Percentiles rank a stretch among this genome's conserved stretches.
Conservation (phyloP, 2,888 invertebrate genomes). For the Hipparchia semele region DNA sequence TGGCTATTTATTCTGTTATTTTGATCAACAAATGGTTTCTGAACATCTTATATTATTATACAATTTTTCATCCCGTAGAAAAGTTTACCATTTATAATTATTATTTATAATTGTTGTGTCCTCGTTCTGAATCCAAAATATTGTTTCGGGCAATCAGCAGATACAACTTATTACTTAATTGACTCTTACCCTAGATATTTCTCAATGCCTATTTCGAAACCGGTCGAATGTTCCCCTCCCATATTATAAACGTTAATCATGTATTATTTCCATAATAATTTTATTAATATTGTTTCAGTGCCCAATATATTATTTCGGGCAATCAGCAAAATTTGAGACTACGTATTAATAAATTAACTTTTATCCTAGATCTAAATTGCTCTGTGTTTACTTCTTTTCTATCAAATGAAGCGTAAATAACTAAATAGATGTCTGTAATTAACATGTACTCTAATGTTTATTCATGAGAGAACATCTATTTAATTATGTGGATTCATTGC, state of each 20-base stretch:
- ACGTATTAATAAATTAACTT: neutral
- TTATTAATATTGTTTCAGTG: too few relatives aligned
- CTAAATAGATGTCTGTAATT: constrained; percentile 9
- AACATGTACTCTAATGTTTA: constrained; percentile 20
- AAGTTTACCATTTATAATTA: too few relatives aligned
- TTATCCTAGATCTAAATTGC: neutral
- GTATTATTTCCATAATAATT: too few relatives aligned
- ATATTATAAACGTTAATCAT: too few relatives aligned
- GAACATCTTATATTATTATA: too few relatives aligned
- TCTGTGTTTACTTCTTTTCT: neutral
- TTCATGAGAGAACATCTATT: constrained; percentile 19
- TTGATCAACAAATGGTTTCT: too few relatives aligned
- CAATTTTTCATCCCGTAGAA: too few relatives aligned
- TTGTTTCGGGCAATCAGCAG: neutral
- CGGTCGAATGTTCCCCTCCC: too few relatives aligned
- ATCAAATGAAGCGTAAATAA: constrained; percentile 12
- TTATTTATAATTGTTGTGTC: too few relatives aligned
- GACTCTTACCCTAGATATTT: neutral
- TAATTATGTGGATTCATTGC: constrained; percentile 20
- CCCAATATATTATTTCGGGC: neutral
- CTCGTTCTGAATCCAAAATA: too few relatives aligned
- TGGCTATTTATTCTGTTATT: too few relatives aligned
- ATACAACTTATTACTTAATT: neutral
- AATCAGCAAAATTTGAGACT: neutral
- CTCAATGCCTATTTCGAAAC: neutral